phyloP scores from a whole-genome alignment of 2,888 invertebrate species.

The Heliothis peltigera region DNA sequence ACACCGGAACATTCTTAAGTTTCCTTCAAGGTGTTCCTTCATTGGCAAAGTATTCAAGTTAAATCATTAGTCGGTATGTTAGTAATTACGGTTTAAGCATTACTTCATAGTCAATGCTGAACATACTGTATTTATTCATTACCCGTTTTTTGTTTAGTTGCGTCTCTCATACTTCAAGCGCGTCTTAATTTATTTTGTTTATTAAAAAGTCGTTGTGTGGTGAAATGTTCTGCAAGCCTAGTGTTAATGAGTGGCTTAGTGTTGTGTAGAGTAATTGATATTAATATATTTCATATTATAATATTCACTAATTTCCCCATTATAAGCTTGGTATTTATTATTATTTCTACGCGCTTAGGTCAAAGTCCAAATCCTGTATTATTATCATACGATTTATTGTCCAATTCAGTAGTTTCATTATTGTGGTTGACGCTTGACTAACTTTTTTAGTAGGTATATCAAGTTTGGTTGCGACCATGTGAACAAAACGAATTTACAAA shows the following conservation, averaged over 20 bases:
- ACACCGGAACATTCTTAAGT: constrained; percentile 47
- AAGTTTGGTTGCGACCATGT: not conserved
- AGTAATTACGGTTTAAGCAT: constrained; percentile 28
- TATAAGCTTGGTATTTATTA: too few species aligned
- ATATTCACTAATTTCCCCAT: too few species aligned
- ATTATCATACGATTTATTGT: not conserved
- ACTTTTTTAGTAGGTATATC: not conserved
- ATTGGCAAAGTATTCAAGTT: constrained; percentile 33
- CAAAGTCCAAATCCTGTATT: not conserved
- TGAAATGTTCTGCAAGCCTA: not conserved
- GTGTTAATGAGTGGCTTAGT: not conserved
- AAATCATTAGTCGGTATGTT: constrained; percentile 41
- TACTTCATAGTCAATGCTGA: constrained; percentile 20
- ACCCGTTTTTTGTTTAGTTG: constrained; percentile 15
- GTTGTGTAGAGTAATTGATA: not conserved
- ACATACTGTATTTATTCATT: constrained; percentile 19
- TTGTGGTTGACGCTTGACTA: not conserved
- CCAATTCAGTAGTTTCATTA: not conserved
- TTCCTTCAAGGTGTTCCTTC: constrained; percentile 47
- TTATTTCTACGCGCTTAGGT: too few species aligned
- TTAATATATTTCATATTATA: too few species aligned
- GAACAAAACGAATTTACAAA: not conserved
- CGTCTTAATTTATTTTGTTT: constrained; percentile 5
- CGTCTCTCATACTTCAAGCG: constrained; percentile 12
- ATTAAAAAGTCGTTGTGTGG: constrained; percentile 1